Percentiles rank a stretch among this genome's conserved stretches.
These are phyloP conservation scores for Reinhardtius hippoglossoides DNA, from an alignment of 2,113 vertebrate species.

Conservation along the genomic window DNA sequence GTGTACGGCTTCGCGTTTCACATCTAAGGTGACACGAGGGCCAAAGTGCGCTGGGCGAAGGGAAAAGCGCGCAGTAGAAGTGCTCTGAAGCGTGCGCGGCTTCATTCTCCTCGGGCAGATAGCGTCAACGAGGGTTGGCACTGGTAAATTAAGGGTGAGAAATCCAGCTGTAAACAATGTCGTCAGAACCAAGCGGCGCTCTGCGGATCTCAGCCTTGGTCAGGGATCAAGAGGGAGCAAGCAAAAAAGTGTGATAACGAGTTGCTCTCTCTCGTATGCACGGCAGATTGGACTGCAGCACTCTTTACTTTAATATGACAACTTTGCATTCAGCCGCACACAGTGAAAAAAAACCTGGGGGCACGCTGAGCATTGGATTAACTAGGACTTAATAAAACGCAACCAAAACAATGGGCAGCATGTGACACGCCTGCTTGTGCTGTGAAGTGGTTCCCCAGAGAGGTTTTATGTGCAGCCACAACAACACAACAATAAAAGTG, in stretches of 20 bases:
- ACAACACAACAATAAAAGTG: conserved; percentile 21
- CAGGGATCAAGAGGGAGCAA: conserved; percentile 40
- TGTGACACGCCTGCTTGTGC: not conserved
- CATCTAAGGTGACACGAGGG: conserved; percentile 52
- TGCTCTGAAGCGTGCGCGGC: conserved; percentile 42
- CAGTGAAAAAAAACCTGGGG: not conserved
- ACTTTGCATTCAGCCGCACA: not conserved
- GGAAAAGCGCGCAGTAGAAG: conserved; percentile 39
- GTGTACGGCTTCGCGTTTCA: conserved; percentile 29
- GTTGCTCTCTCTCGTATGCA: not conserved
- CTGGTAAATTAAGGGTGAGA: conserved; percentile 63
- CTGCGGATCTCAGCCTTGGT: conserved; percentile 18
- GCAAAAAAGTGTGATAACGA: conserved; percentile 14
- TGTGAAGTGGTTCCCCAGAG: conserved; percentile 7
- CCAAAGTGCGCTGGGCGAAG: conserved; percentile 53
- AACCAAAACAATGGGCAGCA: not conserved
- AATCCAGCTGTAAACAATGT: conserved; percentile 59
- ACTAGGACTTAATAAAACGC: conserved; percentile 33
- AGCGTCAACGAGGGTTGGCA: conserved; percentile 59
- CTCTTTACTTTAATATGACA: not conserved
- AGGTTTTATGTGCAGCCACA: conserved; percentile 20
- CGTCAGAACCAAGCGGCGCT: conserved; percentile 25
- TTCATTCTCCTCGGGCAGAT: conserved; percentile 57
- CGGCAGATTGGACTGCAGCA: not conserved
- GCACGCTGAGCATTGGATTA: conserved; percentile 35